Evolutionary conservation across 2,888 invertebrate species (phyloP).

Genomic region (Holacanthella duospinosa): DNA sequence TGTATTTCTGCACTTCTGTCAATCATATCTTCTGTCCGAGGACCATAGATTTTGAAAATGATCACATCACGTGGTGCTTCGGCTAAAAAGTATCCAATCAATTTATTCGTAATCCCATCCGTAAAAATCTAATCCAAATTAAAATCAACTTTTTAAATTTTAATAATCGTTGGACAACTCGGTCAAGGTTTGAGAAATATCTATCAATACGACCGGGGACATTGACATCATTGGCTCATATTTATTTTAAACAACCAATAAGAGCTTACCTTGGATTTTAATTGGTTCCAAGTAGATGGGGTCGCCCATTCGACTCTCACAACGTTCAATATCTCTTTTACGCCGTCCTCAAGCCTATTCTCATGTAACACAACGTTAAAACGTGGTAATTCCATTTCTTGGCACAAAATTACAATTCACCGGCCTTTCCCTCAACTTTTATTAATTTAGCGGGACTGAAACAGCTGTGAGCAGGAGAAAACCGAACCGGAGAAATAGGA

Average conservation of each 20-base stretch:
- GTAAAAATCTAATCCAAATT: conserved; percentile 61
- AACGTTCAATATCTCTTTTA: neutral
- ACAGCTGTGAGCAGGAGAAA: no score
- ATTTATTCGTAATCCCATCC: conserved; percentile 86
- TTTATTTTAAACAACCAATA: neutral
- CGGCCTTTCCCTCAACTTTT: no score
- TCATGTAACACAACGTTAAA: neutral
- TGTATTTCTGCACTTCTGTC: conserved; percentile 73
- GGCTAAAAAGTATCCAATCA: conserved; percentile 62
- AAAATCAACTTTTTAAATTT: no score
- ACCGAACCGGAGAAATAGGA: no score
- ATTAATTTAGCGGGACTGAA: no score
- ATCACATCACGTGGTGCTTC: conserved; percentile 56
- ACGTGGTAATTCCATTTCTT: neutral
- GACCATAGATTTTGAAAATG: conserved; percentile 80
- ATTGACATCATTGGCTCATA: no score
- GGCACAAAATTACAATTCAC: no score
- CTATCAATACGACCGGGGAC: neutral
- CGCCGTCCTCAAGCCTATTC: neutral
- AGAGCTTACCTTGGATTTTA: neutral
- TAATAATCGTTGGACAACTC: no score
- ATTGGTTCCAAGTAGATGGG: neutral
- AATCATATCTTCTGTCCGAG: conserved; percentile 84
- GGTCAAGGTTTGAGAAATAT: no score
- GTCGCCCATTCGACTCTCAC: neutral